Conservation (phyloP, 1,140 invertebrate genomes). For the Heliconius nattereri region DNA sequence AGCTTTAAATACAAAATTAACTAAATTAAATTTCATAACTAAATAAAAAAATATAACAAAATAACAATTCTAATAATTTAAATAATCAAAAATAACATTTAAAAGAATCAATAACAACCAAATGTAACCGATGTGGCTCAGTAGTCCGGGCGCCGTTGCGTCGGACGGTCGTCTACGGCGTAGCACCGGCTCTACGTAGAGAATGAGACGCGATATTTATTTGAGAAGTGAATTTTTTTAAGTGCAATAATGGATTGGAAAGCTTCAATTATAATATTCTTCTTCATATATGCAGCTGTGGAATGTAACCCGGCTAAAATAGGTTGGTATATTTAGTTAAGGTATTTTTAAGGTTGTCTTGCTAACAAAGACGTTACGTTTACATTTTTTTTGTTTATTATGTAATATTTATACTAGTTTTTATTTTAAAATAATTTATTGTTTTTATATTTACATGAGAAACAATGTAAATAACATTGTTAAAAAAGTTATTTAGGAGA, state of each 20-base stretch:
- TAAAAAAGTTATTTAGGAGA: background rate
- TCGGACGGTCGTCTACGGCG: constrained; percentile 51
- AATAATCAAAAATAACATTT: constrained; percentile 78
- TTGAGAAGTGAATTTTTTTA: constrained; percentile 46
- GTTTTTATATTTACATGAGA: no score
- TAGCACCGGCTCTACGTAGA: constrained; percentile 47
- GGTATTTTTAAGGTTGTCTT: constrained; percentile 12
- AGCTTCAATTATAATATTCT: constrained; percentile 39
- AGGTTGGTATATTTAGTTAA: constrained; percentile 57
- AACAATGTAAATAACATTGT: no score
- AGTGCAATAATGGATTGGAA: constrained; percentile 60
- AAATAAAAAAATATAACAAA: background rate
- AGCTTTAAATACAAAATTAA: no score
- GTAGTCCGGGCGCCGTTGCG: constrained; percentile 62
- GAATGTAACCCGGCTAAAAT: constrained; percentile 68
- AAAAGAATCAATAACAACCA: constrained; percentile 76
- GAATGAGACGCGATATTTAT: constrained; percentile 47
- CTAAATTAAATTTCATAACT: background rate
- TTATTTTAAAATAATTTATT: no score
- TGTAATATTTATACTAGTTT: background rate
- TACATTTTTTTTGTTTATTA: constrained; percentile 7
- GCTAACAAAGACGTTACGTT: constrained; percentile 32
- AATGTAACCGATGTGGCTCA: constrained; percentile 57
- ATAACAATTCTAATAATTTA: constrained; percentile 51
- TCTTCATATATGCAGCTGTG: constrained; percentile 39